phyloP scores from a whole-genome alignment of 2,113 vertebrate species.

The Zosterops hypoxanthus region DNA sequence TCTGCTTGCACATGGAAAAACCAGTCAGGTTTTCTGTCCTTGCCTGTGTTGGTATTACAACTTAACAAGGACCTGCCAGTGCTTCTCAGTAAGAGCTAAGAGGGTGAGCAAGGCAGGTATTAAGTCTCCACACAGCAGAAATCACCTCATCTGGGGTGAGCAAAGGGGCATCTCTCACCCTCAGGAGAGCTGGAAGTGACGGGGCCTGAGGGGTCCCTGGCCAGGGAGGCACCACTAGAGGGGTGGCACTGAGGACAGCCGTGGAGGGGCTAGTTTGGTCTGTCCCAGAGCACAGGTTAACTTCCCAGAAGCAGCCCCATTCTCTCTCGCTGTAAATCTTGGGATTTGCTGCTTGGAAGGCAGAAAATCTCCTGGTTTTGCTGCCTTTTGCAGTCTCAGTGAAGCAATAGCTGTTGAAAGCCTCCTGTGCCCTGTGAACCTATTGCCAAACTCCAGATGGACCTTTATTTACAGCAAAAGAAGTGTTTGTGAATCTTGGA shows the following conservation, averaged over 20 bases:
- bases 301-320: not conserved
- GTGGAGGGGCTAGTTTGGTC: accelerated
- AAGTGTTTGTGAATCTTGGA: not conserved
- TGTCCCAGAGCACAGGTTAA: not conserved
- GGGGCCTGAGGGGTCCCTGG: not conserved
- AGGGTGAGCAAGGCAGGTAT: not conserved
- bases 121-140: not conserved
- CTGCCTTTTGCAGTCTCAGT: not conserved
- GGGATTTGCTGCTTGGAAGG: not conserved
- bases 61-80: not conserved
- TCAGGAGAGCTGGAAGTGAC: accelerated
- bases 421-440: not conserved
- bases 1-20: not conserved
- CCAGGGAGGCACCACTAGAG: not conserved
- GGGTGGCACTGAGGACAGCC: not conserved
- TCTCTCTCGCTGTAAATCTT: not conserved
- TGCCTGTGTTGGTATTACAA: accelerated
- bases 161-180: not conserved
- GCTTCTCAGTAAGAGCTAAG: not conserved
- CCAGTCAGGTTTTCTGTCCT: not conserved
- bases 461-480: not conserved
- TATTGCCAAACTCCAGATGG: not conserved
- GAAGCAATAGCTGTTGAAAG: not conserved
- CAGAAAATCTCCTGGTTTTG: not conserved
- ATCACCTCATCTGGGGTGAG: accelerated